Percentiles rank a stretch among this genome's conserved stretches.
Conservation (phyloP, 1,140 invertebrate genomes). For the Habropoda laboriosa region DNA sequence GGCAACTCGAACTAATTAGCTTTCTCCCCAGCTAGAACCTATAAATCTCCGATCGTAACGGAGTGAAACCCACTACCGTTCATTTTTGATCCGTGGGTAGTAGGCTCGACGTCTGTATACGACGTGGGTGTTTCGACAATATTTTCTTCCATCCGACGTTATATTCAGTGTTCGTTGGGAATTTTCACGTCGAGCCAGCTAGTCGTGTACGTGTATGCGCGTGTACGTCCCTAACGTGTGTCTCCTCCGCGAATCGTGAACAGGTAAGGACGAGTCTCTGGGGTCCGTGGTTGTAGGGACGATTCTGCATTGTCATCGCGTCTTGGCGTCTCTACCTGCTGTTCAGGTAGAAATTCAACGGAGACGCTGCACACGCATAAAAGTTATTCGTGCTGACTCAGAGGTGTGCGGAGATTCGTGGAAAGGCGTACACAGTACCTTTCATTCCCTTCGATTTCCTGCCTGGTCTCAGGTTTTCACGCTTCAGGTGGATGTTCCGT, state of each 20-base stretch:
- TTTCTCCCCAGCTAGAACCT: not conserved
- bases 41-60: not conserved
- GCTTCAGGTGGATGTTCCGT: not conserved
- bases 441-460: conserved; percentile 28
- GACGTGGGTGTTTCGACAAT: no score
- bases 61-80: not conserved
- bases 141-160: not conserved
- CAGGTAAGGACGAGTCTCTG: not conserved
- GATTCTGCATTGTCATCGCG: conserved; percentile 36
- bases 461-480: not conserved
- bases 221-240: no score
- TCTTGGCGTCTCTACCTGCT: conserved; percentile 13
- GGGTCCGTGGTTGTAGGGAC: no score
- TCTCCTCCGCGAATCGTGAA: not conserved
- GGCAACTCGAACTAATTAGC: conserved; percentile 37
- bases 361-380: conserved; percentile 11
- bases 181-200: no score
- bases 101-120: no score
- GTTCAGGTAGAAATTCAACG: conserved; percentile 12
- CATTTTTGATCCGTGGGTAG: not conserved
- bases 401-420: conserved; percentile 14
- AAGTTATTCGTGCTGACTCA: conserved; percentile 50
- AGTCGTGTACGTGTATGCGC: no score
- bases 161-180: not conserved
- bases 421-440: conserved; percentile 47